Evolutionary conservation across 2,797 vertebrate species (phyloP), one percentile per base, ranked within the genome.

Genomic region (Acipenser transmontanus): DNA sequence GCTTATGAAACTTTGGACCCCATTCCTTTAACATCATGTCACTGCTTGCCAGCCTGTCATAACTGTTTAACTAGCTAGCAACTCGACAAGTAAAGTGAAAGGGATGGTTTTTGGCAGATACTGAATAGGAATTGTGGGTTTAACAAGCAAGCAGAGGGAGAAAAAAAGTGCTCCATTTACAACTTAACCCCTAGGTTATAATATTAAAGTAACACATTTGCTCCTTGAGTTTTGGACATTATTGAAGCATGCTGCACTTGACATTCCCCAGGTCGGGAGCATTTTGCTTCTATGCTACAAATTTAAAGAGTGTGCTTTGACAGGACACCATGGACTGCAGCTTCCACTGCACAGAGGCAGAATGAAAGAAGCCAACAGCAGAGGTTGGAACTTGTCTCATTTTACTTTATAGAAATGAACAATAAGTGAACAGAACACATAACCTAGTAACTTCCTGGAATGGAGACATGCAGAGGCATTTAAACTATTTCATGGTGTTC

Each of bases 231-330:
- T 49, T 50, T 61, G 49, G 54, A 54, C 12, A n/a, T 47, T 62
- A 34, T 66, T 66, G 50, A 70, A 70, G 47, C 66, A 64, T 49
- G 49, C 54, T 12, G 60, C 56, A 64, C 65, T 66, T 51, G 56
- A 59, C 63, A 54, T 50, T 13, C 51, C 48, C 51, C 61, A 49
- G 12, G 34, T 63, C 47, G 56, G 47, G 13, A 52, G 49, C 52
- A 57, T 49, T 52, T 54, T 20, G 56, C 49, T 59, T 49, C 61
- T 48, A 64, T 47, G 49, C n/a, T n/a, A 67, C 61, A 60, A 61
- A 70, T 63, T 34, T 50, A 63, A 49, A 6, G 51, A 59, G 63
- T 50, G 49, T 7, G 7, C 14, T 14, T 51, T 17, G 20, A 63
- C 56, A 63, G 64, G 34, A 63, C 52, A 63, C 52, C 20, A 12